Evolutionary conservation across 53 echinoderm and acorn worm genomes (phyloP).

Genomic region (Apostichopus leukothele): DNA sequence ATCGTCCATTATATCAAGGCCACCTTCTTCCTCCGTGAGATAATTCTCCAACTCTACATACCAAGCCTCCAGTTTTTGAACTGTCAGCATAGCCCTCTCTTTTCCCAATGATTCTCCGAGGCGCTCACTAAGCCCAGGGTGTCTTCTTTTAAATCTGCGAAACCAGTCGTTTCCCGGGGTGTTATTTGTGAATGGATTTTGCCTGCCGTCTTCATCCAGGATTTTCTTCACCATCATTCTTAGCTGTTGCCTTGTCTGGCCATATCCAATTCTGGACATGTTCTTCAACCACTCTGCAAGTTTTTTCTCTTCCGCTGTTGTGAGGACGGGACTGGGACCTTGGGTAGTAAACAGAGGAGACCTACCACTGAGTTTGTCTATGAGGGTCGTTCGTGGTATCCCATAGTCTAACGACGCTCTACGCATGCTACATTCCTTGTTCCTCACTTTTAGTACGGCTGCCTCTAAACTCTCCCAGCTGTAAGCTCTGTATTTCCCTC

Average conservation of each 20-base stretch:
- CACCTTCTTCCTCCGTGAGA: constrained; percentile 8
- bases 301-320: constrained; percentile 26
- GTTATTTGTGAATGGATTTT: constrained; percentile 32
- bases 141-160: constrained; percentile 20
- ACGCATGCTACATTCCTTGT: background rate
- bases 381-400: constrained; percentile 25
- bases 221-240: constrained; percentile 21
- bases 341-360: constrained; percentile 42
- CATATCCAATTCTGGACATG: constrained; percentile 52
- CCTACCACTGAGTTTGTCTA: constrained; percentile 44
- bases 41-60: constrained; percentile 18
- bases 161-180: constrained; percentile 32
- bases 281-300: constrained; percentile 44
- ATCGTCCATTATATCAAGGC: constrained; percentile 24
- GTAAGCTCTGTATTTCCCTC: constrained; percentile 20
- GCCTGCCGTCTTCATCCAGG: constrained; percentile 31
- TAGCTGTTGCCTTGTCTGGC: constrained; percentile 43
- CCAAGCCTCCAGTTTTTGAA: constrained; percentile 10
- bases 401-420: background rate
- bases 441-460: background rate
- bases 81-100: constrained; percentile 29
- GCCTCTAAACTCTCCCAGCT: constrained; percentile 12
- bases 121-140: constrained; percentile 17
- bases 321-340: constrained; percentile 53
- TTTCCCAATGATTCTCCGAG: constrained; percentile 37